Evolutionary conservation across 2,888 invertebrate species (phyloP).

Genomic region (Papilio demoleus): DNA sequence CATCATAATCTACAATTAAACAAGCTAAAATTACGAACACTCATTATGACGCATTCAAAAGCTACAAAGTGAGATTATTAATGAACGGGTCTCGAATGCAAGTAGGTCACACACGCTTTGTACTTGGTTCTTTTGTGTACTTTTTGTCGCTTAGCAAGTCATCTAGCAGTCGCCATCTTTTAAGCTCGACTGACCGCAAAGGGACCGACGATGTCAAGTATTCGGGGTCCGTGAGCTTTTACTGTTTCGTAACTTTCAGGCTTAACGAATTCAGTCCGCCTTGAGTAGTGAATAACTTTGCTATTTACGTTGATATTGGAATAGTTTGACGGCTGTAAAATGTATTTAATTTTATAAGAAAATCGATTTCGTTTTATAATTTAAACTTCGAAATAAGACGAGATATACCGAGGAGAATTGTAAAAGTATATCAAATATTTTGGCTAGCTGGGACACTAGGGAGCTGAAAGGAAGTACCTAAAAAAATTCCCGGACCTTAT

Average conservation of each 20-base stretch:
- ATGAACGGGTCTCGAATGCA: constrained; percentile 52
- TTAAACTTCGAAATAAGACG: background rate
- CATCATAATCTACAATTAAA: constrained; percentile 14
- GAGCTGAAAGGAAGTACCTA: too few relatives aligned
- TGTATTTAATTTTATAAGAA: constrained; percentile 1
- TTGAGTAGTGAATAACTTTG: constrained; percentile 35
- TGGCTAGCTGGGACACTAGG: too few relatives aligned
- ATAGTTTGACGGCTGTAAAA: constrained; percentile 17
- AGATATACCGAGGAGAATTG: background rate
- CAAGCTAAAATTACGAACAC: constrained; percentile 22
- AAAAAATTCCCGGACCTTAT: too few relatives aligned
- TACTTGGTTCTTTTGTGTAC: constrained; percentile 66
- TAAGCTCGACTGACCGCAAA: constrained; percentile 58
- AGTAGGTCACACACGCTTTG: constrained; percentile 73
- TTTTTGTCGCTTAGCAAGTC: constrained; percentile 57
- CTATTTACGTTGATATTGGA: constrained; percentile 16
- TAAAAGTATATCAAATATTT: too few relatives aligned
- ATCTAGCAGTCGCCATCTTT: constrained; percentile 53
- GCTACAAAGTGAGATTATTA: constrained; percentile 71
- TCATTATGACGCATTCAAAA: constrained; percentile 52
- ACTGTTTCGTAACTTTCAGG: constrained; percentile 46
- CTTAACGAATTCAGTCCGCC: constrained; percentile 31
- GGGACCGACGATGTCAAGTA: constrained; percentile 50
- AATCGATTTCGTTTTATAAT: background rate
- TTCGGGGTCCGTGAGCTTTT: constrained; percentile 48